Evolutionary conservation across 2,113 vertebrate species (phyloP), one percentile per base, ranked within the genome.

Genomic region (Muntiacus muntjak): DNA sequence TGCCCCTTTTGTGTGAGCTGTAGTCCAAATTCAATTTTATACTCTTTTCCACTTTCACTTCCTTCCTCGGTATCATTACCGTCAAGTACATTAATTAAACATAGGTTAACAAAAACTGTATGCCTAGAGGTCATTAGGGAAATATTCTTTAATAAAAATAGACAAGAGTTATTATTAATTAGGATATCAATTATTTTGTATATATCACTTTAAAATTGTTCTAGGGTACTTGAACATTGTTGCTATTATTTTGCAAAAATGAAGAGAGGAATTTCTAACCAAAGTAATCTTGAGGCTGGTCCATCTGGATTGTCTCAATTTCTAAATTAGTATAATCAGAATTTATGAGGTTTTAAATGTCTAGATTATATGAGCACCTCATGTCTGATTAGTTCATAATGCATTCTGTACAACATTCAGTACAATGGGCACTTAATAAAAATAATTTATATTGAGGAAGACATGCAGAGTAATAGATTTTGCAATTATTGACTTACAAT

Each of bases 321-420:
- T 94, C 36, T 95, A 43, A 94, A 90, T 47, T 87, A 81, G 23
- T 87, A 64, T 87, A 92, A 98, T 96, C 6, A 95, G 52, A 84
- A 89, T 95, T 97, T 74, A 89, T 93, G 87, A 93, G 43, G 30
- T 40, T 96, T 95, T 58, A 64, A 79, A 95, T 67, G 13, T 86
- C 40, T 95, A 67, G 54, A 81, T 97, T 93, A 87, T 60, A 86
- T 97, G 58, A 91, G 19, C 85, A 81, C 10, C 19, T 94, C 47
- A 71, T 93, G 11, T 93, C 40, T 89, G 25, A 96, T 83, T 96
- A 98, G 36, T 87, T 94, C 71, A 87, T 83, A 97, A 60, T 76
- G 9, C 3, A 92, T 96, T 88, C 15, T 96, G 95, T 86, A 95
- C 40, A 79, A 93, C n/a, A 71, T 45, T 25, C 28, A 95, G 16